phyloP scores from a whole-genome alignment of 2,113 vertebrate genomes.

The Clarias gariepinus region DNA sequence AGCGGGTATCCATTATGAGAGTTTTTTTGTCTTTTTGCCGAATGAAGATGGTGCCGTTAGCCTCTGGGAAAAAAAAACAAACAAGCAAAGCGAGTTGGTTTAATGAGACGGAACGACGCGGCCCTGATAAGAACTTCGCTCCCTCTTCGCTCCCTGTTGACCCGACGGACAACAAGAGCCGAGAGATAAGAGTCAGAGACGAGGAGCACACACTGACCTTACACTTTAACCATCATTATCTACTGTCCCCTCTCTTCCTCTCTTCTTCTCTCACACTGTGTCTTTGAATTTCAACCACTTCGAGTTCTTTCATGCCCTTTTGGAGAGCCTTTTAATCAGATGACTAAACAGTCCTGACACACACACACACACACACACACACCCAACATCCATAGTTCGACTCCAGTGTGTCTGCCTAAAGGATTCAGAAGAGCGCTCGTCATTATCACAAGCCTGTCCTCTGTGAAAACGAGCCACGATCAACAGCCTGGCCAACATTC shows the following conservation, averaged over 20 bases:
- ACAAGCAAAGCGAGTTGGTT: neutral
- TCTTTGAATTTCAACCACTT: conserved; percentile 11
- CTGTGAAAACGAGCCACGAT: conserved; percentile 67
- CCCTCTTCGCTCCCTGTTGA: conserved; percentile 34
- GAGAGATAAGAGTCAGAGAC: conserved; percentile 41
- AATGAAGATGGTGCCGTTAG: neutral
- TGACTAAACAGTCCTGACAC: conserved; percentile 26
- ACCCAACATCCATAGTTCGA: conserved; percentile 23
- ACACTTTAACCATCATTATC: conserved; percentile 40
- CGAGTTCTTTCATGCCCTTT: conserved; percentile 10
- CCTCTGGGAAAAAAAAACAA: neutral
- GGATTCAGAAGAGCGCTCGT: conserved; percentile 61
- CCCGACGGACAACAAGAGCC: conserved; percentile 52
- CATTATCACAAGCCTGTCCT: conserved; percentile 62
- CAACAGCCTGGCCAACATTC: conserved; percentile 64
- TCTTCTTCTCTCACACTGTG: neutral
- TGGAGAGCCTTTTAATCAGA: conserved; percentile 53
- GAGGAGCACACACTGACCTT: conserved; percentile 32
- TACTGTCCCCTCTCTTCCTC: conserved; percentile 11
- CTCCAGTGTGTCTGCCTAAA: conserved; percentile 54
- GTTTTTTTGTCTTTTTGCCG: neutral
- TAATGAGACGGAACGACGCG: conserved; percentile 11
- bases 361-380: conserved; percentile 36
- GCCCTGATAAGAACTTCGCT: conserved; percentile 28
- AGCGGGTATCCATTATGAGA: neutral